These are phyloP conservation scores for Andricus quercusramuli DNA, from an alignment of 2,888 invertebrate species.

Conservation along the genomic window DNA sequence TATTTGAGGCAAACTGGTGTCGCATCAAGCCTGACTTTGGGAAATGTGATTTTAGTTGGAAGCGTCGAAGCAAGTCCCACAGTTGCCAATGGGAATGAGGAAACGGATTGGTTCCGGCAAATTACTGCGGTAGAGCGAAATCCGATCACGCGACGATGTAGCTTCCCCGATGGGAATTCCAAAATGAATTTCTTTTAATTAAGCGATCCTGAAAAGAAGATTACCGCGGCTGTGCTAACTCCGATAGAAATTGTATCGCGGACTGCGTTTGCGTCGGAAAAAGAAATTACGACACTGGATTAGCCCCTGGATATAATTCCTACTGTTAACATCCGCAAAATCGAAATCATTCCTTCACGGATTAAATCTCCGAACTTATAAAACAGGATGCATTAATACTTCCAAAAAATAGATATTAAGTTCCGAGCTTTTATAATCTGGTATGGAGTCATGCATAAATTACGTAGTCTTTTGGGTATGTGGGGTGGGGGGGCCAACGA, in stretches of 20 bases:
- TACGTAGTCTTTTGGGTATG: too few species aligned
- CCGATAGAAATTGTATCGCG: conserved; percentile 57
- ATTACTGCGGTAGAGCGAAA: conserved; percentile 50
- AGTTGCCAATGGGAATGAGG: conserved; percentile 46
- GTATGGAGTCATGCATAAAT: too few species aligned
- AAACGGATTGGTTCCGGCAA: conserved; percentile 48
- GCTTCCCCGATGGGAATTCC: conserved; percentile 56
- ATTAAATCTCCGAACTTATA: background rate
- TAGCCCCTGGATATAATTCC: conserved; percentile 8
- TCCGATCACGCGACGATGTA: conserved; percentile 59
- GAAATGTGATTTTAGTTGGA: conserved; percentile 17
- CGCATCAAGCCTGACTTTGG: background rate
- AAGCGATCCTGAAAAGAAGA: conserved; percentile 63
- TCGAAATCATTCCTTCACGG: background rate
- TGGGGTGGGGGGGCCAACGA: too few species aligned
- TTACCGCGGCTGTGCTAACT: conserved; percentile 61
- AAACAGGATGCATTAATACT: background rate
- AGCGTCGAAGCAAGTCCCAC: conserved; percentile 52
- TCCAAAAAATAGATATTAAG: too few species aligned
- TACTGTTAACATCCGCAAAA: background rate
- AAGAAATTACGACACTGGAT: conserved; percentile 49
- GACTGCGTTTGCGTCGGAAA: conserved; percentile 55
- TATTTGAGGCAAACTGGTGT: background rate
- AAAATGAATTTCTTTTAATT: conserved; percentile 67
- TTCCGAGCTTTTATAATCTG: too few species aligned